Evolutionary conservation across 2,797 vertebrate genomes (phyloP).

Genomic region (Gambusia yucatana): DNA sequence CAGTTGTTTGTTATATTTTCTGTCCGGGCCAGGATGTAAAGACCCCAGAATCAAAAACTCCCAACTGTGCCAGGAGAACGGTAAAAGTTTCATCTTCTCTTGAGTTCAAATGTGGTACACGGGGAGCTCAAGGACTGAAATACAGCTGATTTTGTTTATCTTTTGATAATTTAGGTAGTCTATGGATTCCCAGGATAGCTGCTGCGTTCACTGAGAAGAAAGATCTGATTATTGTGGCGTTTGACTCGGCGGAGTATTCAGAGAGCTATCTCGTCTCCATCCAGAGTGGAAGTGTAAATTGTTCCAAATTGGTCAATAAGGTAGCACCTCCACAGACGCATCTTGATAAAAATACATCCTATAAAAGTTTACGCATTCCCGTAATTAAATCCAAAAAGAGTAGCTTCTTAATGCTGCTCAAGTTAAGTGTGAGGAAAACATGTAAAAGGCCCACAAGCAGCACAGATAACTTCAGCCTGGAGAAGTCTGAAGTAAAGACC

Average conservation of each 20-base stretch:
- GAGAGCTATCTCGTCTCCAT: conserved; percentile 71
- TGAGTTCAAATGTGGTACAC: not conserved
- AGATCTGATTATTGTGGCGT: conserved; percentile 52
- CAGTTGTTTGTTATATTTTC: not conserved
- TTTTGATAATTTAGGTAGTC: conserved; percentile 64
- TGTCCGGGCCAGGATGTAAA: conserved; percentile 60
- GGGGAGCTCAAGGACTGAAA: not conserved
- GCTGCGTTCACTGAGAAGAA: conserved; percentile 16
- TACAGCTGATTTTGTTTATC: conserved; percentile 1
- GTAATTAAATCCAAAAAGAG: not conserved
- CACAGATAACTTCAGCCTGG: not conserved
- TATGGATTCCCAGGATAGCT: conserved; percentile 64
- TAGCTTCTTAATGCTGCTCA: not conserved
- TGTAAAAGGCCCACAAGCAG: not conserved
- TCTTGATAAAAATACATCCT: not conserved
- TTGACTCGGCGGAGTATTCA: conserved; percentile 66
- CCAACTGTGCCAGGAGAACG: conserved; percentile 69
- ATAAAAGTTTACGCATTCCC: not conserved
- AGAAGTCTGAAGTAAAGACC: not conserved
- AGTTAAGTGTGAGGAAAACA: not conserved
- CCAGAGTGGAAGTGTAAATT: conserved; percentile 24
- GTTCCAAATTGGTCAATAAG: conserved; percentile 59
- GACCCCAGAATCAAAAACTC: conserved; percentile 46
- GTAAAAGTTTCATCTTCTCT: conserved; percentile 45
- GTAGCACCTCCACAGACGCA: conserved; percentile 43